Conservation (phyloP, 2,113 vertebrate species). For the Urocitellus parryii region DNA sequence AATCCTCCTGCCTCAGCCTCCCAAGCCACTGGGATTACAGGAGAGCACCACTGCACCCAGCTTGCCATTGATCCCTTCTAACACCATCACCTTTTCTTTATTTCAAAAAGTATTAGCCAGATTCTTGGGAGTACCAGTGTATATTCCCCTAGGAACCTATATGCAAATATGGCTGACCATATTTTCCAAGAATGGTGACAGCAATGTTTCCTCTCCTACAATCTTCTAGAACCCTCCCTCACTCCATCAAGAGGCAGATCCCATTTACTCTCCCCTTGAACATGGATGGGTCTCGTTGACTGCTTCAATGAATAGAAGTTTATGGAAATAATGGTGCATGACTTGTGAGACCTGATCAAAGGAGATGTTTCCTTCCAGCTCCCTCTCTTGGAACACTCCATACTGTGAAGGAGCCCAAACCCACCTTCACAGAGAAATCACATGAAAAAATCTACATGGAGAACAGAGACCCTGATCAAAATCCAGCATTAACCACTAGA, state of each 20-base stretch:
- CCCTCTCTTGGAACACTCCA: not conserved
- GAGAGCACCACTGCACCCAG: too few relatives aligned
- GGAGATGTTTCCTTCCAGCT: not conserved
- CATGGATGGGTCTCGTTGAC: not conserved
- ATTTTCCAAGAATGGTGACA: not conserved
- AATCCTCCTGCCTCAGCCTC: too few relatives aligned
- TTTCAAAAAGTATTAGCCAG: not conserved
- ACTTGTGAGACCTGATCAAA: not conserved
- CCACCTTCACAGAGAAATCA: not conserved
- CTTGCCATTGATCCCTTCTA: not conserved
- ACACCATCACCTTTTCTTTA: not conserved
- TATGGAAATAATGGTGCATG: not conserved
- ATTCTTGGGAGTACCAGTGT: not conserved
- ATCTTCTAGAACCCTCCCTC: not conserved
- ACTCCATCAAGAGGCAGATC: not conserved
- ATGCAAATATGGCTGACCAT: not conserved
- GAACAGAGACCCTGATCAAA: not conserved
- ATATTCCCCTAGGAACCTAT: not conserved
- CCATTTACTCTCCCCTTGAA: not conserved
- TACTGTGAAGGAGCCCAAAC: not conserved
- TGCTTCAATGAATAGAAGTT: not conserved
- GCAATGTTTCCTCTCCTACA: not conserved
- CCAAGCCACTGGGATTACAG: too few relatives aligned
- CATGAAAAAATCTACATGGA: not conserved
- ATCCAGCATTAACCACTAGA: not conserved